Percentiles rank a stretch among this genome's conserved stretches.
phyloP scores from a whole-genome alignment of 2,113 vertebrate species.

The Laticauda laticaudata region DNA sequence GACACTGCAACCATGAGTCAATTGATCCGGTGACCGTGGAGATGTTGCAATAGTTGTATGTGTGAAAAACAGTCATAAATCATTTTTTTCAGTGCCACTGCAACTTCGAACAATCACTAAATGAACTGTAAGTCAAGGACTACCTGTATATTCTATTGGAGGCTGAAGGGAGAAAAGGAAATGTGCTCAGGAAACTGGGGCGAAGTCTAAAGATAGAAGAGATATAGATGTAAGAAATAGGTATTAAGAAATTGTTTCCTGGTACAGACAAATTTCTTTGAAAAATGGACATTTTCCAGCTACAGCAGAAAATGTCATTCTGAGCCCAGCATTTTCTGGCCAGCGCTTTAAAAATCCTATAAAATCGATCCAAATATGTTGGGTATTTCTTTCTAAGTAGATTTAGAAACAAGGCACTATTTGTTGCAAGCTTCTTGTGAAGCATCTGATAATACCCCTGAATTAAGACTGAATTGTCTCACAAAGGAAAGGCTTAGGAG shows the following conservation, averaged over 20 bases:
- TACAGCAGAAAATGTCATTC: background rate
- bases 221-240: background rate
- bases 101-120: too few relatives aligned
- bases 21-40: too few relatives aligned
- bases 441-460: background rate
- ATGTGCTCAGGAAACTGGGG: background rate
- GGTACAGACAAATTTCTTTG: background rate
- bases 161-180: background rate
- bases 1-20: too few relatives aligned
- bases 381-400: background rate
- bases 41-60: too few relatives aligned
- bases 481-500: background rate
- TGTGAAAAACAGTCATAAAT: too few relatives aligned
- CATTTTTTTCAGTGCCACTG: too few relatives aligned
- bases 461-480: background rate
- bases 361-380: background rate
- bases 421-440: background rate
- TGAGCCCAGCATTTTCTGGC: background rate
- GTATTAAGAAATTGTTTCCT: background rate
- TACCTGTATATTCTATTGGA: background rate
- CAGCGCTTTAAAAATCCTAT: background rate
- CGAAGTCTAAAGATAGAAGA: background rate
- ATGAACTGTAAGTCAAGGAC: too few relatives aligned
- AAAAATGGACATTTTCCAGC: background rate
- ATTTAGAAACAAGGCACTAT: background rate